Conservation (phyloP, 92 coral and sea anemone genomes). For the Bergia puertoricense region DNA sequence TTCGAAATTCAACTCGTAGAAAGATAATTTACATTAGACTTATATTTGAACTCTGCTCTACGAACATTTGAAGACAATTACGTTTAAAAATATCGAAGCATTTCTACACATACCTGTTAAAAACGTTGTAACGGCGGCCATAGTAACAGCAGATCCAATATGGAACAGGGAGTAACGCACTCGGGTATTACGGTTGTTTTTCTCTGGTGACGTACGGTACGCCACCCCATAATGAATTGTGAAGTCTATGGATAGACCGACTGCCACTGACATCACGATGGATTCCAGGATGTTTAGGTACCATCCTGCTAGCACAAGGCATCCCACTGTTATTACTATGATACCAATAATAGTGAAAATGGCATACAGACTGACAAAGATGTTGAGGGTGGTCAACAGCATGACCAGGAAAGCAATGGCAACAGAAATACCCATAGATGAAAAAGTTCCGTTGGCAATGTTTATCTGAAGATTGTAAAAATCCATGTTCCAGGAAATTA, state of each 20-base stretch:
- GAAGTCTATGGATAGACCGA: conserved; percentile 95
- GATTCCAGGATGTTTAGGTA: conserved; percentile 90
- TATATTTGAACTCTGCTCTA: no score
- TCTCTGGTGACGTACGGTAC: conserved; percentile 74
- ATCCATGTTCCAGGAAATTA: conserved; percentile 48
- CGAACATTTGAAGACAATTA: background rate
- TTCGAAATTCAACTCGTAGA: no score
- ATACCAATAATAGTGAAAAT: conserved; percentile 86
- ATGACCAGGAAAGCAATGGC: conserved; percentile 86
- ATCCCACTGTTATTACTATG: conserved; percentile 81
- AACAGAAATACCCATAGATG: conserved; percentile 84
- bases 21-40: no score
- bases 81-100: background rate
- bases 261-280: conserved; percentile 92
- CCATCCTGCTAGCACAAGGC: conserved; percentile 93
- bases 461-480: conserved; percentile 79
- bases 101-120: conserved; percentile 66
- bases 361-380: conserved; percentile 92
- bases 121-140: conserved; percentile 96
- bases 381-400: conserved; percentile 87
- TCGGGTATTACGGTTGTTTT: conserved; percentile 58
- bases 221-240: conserved; percentile 99
- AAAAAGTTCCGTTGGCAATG: conserved; percentile 71
- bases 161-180: conserved; percentile 86
- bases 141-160: conserved; percentile 93